These are phyloP conservation scores for Oncopodura yosiiana DNA, from an alignment of 1,140 invertebrate genomes.

Conservation along the genomic window DNA sequence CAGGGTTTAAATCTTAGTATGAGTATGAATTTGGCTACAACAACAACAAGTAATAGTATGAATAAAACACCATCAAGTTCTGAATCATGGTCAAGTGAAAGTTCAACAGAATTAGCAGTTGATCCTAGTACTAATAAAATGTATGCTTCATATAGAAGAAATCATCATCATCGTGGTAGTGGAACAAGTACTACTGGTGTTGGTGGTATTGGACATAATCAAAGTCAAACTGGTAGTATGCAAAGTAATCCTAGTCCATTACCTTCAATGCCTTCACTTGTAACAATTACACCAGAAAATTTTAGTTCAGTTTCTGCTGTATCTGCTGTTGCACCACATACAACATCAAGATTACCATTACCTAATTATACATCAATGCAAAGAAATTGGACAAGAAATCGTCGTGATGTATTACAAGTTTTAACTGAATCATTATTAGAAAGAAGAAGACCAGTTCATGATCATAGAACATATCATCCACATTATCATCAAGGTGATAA, in stretches of 20 bases:
- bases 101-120: constrained; percentile 31
- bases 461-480: neutral
- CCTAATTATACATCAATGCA: constrained; percentile 28
- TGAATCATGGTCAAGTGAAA: constrained; percentile 33
- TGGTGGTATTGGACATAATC: constrained; percentile 7
- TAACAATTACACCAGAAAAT: constrained; percentile 27
- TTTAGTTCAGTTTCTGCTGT: constrained; percentile 13
- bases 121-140: constrained; percentile 31
- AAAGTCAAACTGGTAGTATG: constrained; percentile 11
- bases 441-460: constrained; percentile 12
- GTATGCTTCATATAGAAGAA: constrained; percentile 21
- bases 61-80: constrained; percentile 34
- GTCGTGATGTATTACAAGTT: constrained; percentile 32
- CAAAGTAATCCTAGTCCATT: constrained; percentile 24
- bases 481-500: no score
- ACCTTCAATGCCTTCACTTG: constrained; percentile 29
- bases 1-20: constrained; percentile 6
- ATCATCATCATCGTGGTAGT: neutral
- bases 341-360: constrained; percentile 11
- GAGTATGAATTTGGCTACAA: constrained; percentile 4
- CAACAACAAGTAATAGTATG: constrained; percentile 10
- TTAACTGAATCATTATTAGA: constrained; percentile 31
- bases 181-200: no score
- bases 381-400: constrained; percentile 29
- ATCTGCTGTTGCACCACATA: constrained; percentile 6